Evolutionary conservation across 2,888 invertebrate genomes (phyloP), one percentile per base, ranked within the genome.

Genomic region (Amblyteles armatorius): DNA sequence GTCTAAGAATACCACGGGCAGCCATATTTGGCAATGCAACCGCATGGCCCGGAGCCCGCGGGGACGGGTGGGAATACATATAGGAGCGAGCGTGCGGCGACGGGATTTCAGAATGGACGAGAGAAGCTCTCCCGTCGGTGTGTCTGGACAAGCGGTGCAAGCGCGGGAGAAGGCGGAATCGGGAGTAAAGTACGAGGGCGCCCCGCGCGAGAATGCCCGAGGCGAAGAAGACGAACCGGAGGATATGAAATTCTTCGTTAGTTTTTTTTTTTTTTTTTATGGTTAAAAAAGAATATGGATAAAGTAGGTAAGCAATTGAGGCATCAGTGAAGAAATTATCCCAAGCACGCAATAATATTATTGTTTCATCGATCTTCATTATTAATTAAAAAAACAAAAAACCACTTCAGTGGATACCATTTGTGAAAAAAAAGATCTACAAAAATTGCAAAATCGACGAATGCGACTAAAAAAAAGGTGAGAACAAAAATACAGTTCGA

Each of bases 11-110:
- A 94, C 89, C 93, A 88, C 91, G 91, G 91, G 90, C 90, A 90
- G 92, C 93, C 93, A 93, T 94, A 94, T 94, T 93, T 93, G 93
- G 93, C 92, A 93, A 93, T 93, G 93, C 89, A 91, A 91, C 88
- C 90, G 90, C 90, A 89, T 90, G 90, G 90, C 89, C 88, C 87
- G 85, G 85, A 88, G 87, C 87, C 87, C 85, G 88, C 89, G 83
- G 84, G 85, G 88, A 85, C 80, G 79, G 33, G 74, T 82, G 79
- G 85, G 76, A 72, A 79, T 71, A 78, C 69, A 76, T 69, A 83
- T 52, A 57, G 26, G 79, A 72, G 19, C 16, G 48, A 67, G 63
- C 50, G 57, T 26, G 57, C 52, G 79, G 48, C 9, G 76, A 80
- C 67, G 83, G 79, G 72, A 72, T 77, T 84, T 73, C 57, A 40